Percentiles rank a stretch among this genome's conserved stretches.
phyloP scores from a whole-genome alignment of 2,113 vertebrate species.

The Crocuta crocuta region DNA sequence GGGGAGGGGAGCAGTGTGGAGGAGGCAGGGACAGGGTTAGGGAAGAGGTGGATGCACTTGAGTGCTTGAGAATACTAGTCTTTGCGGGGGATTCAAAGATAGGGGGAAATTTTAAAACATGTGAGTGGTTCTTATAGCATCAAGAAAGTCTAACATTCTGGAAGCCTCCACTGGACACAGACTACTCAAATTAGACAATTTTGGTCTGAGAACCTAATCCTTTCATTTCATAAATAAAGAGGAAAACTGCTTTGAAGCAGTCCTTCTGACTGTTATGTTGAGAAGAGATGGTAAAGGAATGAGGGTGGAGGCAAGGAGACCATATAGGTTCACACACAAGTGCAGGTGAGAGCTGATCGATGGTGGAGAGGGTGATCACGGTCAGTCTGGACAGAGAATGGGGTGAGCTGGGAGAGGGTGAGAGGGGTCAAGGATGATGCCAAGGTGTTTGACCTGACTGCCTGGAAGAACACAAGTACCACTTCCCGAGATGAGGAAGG shows the following conservation, averaged over 20 bases:
- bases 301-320: neutral
- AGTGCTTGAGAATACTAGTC: neutral
- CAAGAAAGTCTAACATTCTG: neutral
- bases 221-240: neutral
- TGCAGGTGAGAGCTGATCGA: neutral
- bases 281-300: neutral
- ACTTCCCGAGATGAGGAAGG: neutral
- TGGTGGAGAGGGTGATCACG: neutral
- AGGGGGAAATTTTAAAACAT: neutral
- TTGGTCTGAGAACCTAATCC: neutral
- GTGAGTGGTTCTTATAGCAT: neutral
- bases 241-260: neutral
- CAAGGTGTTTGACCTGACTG: too few relatives aligned
- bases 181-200: neutral
- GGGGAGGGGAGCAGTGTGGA: neutral
- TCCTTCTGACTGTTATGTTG: neutral
- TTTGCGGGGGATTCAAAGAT: neutral
- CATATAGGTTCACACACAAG: neutral
- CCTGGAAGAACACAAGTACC: neutral
- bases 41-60: neutral
- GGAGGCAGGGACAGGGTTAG: neutral
- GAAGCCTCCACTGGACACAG: neutral
- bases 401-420: neutral
- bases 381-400: neutral
- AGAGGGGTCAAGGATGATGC: neutral